These are phyloP conservation scores for Neolamprologus longior DNA, from an alignment of 2,113 vertebrate genomes.

Conservation along the genomic window DNA sequence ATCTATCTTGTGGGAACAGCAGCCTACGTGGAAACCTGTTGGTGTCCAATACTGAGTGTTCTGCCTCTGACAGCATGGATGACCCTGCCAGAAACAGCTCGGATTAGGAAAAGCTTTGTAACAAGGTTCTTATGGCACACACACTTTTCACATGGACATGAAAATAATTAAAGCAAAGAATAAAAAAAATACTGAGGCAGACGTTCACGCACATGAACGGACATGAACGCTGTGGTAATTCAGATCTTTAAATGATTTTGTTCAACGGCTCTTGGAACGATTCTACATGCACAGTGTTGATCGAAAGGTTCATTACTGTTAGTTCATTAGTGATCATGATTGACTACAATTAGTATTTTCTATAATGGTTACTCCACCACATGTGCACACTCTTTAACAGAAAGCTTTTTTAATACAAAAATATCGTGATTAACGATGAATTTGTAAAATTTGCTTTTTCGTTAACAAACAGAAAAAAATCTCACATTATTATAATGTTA, in stretches of 20 bases:
- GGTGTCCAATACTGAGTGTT: not conserved
- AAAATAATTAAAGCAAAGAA: not conserved
- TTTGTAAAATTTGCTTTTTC: not conserved
- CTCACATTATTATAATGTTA: not conserved
- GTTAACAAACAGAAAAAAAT: not conserved
- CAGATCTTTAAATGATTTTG: not conserved
- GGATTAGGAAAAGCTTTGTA: constrained; percentile 15
- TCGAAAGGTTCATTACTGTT: not conserved
- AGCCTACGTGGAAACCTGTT: not conserved
- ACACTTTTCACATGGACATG: not conserved
- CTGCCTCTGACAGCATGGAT: not conserved
- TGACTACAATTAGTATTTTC: not conserved
- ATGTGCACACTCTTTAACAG: not conserved
- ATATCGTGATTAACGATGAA: not conserved
- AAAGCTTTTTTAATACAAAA: not conserved
- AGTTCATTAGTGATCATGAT: not conserved
- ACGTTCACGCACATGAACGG: fast-evolving
- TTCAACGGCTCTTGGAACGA: not conserved
- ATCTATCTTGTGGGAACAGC: not conserved
- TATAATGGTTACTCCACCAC: not conserved
- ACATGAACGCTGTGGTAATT: not conserved
- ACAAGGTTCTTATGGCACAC: not conserved
- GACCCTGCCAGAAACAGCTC: not conserved
- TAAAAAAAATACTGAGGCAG: not conserved
- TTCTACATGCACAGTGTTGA: not conserved